Evolutionary conservation across 2,797 vertebrate species (phyloP).

Genomic region (Artibeus jamaicensis): DNA sequence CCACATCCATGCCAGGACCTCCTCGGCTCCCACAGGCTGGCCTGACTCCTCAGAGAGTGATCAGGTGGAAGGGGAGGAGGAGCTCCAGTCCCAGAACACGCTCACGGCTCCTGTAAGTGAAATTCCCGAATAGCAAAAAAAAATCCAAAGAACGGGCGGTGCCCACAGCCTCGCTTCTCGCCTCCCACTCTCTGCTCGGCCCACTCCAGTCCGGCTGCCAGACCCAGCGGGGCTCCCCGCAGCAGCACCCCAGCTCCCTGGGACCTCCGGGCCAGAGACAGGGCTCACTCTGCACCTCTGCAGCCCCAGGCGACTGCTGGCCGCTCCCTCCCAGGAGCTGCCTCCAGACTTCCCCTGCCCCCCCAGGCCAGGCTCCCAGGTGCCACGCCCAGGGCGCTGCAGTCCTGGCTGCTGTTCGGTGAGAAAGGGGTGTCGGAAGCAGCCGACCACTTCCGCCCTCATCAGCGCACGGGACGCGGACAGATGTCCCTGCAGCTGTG

Average conservation of each 20-base stretch:
- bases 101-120: not conserved
- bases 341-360: not conserved
- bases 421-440: not conserved
- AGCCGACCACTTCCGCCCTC: not conserved
- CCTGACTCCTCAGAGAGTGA: accelerated
- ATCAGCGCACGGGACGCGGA: accelerated
- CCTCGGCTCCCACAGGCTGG: accelerated
- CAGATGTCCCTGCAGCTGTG: conserved; percentile 21
- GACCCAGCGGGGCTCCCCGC: not conserved
- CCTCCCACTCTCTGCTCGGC: conserved; percentile 15
- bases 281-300: accelerated
- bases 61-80: not conserved
- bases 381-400: accelerated
- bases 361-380: not conserved
- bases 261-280: not conserved
- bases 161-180: conserved; percentile 11
- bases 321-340: not conserved
- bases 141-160: not conserved
- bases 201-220: conserved; percentile 51
- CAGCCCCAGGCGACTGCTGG: not conserved
- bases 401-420: accelerated
- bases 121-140: not conserved
- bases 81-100: not conserved
- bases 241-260: accelerated
- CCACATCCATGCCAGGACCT: accelerated